Percentiles rank a stretch among this genome's conserved stretches.
These are phyloP conservation scores for Scarus forsteni DNA, from an alignment of 2,797 vertebrate species.

Conservation along the genomic window DNA sequence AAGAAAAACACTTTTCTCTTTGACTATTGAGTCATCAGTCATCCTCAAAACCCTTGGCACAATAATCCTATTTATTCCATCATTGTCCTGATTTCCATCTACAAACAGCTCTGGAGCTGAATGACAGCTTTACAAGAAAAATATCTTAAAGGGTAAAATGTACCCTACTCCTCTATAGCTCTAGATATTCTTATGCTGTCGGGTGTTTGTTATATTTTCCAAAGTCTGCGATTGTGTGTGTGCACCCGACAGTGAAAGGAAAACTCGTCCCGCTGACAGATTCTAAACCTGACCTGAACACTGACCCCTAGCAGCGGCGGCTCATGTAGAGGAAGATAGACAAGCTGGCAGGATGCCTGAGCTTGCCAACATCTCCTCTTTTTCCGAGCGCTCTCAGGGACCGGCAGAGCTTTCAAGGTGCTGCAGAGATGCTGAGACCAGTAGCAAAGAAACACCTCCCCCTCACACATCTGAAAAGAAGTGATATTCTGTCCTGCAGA, in stretches of 20 bases:
- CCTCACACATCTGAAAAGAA: constrained; percentile 53
- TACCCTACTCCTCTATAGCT: constrained; percentile 11
- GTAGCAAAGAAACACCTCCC: constrained; percentile 51
- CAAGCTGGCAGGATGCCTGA: constrained; percentile 71
- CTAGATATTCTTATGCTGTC: constrained; percentile 38
- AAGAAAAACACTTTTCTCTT: no score
- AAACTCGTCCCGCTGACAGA: constrained; percentile 69
- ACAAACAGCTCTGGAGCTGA: constrained; percentile 19
- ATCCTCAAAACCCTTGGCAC: background rate
- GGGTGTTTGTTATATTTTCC: constrained; percentile 47
- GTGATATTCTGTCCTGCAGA: constrained; percentile 57
- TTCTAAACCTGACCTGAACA: constrained; percentile 74
- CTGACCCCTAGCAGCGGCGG: constrained; percentile 73
- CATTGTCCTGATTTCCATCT: constrained; percentile 12
- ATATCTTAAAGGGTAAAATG: constrained; percentile 22
- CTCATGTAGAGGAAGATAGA: constrained; percentile 74
- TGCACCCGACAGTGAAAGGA: constrained; percentile 62
- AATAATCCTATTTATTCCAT: background rate
- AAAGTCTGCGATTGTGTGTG: constrained; percentile 45
- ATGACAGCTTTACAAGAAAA: constrained; percentile 33
- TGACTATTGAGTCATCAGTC: background rate
- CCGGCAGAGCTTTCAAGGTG: constrained; percentile 67
- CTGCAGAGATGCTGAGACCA: constrained; percentile 63
- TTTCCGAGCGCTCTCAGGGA: constrained; percentile 60
- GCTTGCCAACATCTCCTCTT: constrained; percentile 68